Conservation (phyloP, 2,888 invertebrate genomes). For the Callyntrura guangdongensis region DNA sequence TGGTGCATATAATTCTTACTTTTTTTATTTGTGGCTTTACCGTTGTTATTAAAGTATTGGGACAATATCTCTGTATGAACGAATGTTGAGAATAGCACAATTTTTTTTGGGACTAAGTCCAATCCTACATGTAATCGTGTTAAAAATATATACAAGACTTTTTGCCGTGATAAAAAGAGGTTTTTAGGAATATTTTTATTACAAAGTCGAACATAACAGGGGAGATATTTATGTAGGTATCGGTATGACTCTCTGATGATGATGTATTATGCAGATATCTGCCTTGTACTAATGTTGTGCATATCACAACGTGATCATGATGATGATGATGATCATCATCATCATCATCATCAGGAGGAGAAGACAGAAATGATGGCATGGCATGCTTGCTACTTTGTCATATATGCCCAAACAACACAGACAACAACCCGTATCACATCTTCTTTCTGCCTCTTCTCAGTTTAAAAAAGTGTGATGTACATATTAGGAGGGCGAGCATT, state of each 20-base stretch:
- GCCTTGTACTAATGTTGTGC: conserved; percentile 10
- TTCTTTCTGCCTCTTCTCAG: background rate
- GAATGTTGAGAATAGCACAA: too few relatives aligned
- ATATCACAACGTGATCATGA: too few relatives aligned
- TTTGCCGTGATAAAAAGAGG: background rate
- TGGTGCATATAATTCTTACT: background rate
- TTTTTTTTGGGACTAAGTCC: too few relatives aligned
- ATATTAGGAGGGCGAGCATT: conserved; percentile 51
- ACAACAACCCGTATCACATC: conserved; percentile 3
- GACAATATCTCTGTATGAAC: background rate
- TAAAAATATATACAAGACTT: too few relatives aligned
- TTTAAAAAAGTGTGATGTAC: conserved; percentile 25
- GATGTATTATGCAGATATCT: background rate
- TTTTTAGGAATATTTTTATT: background rate
- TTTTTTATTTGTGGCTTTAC: too few relatives aligned
- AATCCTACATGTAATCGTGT: too few relatives aligned
- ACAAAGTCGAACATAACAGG: background rate
- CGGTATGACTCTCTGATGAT: background rate
- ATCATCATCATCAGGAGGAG: too few relatives aligned
- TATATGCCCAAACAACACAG: conserved; percentile 1
- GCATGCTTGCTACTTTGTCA: conserved; percentile 25
- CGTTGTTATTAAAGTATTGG: too few relatives aligned
- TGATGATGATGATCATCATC: background rate
- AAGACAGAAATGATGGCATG: conserved; percentile 8
- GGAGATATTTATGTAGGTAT: conserved; percentile 26